Evolutionary conservation across 1,140 invertebrate species (phyloP), one percentile per base, ranked within the genome.

Genomic region (Brachionus calyciflorus): DNA sequence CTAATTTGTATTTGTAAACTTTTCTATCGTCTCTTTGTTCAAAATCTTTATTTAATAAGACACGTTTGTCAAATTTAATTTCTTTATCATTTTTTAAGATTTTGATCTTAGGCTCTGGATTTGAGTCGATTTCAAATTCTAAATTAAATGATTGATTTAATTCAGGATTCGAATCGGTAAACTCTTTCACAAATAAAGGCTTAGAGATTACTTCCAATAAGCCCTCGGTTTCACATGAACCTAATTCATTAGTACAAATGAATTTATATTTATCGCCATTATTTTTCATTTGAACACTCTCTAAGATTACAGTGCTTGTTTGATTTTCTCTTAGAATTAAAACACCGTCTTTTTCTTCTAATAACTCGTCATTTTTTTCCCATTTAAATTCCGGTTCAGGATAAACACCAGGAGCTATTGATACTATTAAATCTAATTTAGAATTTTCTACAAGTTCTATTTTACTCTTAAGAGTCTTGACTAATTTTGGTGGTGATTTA

Each of bases 381-480:
- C 76, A 77, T 68, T 48, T 60, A 33, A 77, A 53, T 21, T 48
- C 49, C 30, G 76, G 55, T 12, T 40, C 21, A 21, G 73, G 73
- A 57, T 76, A 76, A 57, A 55, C 55, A 60, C 53, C 73, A 76
- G 73, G 30, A 28, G 49, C 30, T 28, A 60, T 46, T 76, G 49
- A 76, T 12, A 0, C 10, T 17, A 37, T 0, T 51, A 55, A 37
- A 19, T 73, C 69, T n/a, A 73, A 55, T 41, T 55, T 73, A 3
- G 69, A 49, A 51, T 51, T 33, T 30, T 73, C 69, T 17, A 14
- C 24, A 14, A 49, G 10, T 55, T 73, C 69, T 3, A 40, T 30
- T 51, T 73, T 73, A 24, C 33, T 51, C 40, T 73, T 73, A 10
- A 73, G 30, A 55, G 44, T 55, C 28, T 55, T 49, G 10, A 55